Conservation (phyloP, 37 sponge, comb jelly and placozoan genomes). For the Hexactinellida sp. region DNA sequence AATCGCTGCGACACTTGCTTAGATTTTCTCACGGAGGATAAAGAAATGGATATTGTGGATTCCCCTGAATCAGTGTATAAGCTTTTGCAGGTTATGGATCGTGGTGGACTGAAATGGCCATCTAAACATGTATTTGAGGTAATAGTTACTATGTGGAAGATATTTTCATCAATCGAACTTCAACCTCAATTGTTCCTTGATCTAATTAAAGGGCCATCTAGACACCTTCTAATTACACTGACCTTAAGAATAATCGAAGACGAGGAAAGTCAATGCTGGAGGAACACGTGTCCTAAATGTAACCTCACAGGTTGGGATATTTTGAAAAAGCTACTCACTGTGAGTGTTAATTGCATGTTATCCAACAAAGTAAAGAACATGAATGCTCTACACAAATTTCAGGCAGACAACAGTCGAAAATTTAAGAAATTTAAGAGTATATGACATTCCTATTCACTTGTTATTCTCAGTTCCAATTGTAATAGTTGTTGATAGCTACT, state of each 20-base stretch:
- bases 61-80: background rate
- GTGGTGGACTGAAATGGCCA: background rate
- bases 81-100: background rate
- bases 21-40: background rate
- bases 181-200: background rate
- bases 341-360: background rate
- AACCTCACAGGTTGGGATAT: background rate
- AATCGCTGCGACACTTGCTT: background rate
- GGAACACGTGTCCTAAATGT: background rate
- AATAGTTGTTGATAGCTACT: no score
- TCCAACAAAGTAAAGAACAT: background rate
- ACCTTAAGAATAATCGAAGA: background rate
- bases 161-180: background rate
- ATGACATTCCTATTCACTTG: no score
- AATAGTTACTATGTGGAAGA: background rate
- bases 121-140: background rate
- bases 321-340: background rate
- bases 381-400: background rate
- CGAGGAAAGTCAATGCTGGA: background rate
- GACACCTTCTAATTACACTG: background rate
- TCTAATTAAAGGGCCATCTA: background rate
- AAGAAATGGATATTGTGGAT: conserved; percentile 5
- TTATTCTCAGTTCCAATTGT: no score
- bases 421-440: background rate
- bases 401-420: background rate